Percentiles rank a stretch among this genome's conserved stretches.
phyloP scores from a whole-genome alignment of 2,888 invertebrate species.

The Melieria omissa region DNA sequence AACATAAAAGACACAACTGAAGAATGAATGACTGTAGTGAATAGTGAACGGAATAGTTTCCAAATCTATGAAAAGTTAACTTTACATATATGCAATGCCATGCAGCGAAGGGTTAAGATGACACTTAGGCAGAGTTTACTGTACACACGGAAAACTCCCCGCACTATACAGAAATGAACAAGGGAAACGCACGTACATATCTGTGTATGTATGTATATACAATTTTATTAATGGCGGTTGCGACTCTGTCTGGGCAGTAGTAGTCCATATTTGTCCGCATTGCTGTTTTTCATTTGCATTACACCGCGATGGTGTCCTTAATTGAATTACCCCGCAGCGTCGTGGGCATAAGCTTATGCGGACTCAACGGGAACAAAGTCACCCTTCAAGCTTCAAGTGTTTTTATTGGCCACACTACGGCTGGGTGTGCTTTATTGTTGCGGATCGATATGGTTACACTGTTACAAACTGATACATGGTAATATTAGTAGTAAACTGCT shows the following conservation, averaged over 20 bases:
- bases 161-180: not conserved
- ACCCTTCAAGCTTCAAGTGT: constrained; percentile 59
- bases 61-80: too few species aligned
- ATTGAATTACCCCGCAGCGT: constrained; percentile 50
- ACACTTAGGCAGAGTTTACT: not conserved
- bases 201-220: not conserved
- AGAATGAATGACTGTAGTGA: too few species aligned
- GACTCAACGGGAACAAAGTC: constrained; percentile 54
- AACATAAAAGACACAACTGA: too few species aligned
- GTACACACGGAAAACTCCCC: not conserved
- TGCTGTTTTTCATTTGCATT: too few species aligned
- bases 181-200: not conserved
- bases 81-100: too few species aligned
- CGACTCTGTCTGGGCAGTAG: too few species aligned
- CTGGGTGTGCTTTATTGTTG: constrained; percentile 49
- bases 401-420: constrained; percentile 54
- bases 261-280: too few species aligned
- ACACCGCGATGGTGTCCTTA: constrained; percentile 39
- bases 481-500: constrained; percentile 1
- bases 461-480: not conserved
- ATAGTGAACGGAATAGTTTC: too few species aligned
- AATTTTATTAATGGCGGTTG: not conserved
- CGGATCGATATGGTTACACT: constrained; percentile 10
- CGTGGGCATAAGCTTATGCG: constrained; percentile 52
- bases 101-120: too few species aligned